Evolutionary conservation across 2,797 vertebrate species (phyloP), one percentile per base, ranked within the genome.

Genomic region (Leptodactylus fallax): DNA sequence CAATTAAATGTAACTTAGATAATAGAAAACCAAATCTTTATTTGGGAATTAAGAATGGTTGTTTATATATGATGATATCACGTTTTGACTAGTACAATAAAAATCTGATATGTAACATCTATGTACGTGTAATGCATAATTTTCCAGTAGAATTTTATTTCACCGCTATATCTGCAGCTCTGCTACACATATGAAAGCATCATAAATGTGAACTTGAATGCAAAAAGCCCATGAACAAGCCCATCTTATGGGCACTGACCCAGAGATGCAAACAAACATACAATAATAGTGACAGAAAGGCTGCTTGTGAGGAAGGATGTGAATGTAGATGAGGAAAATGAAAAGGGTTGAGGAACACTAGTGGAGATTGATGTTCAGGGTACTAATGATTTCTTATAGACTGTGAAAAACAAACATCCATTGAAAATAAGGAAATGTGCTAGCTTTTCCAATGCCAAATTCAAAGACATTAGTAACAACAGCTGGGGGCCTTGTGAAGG

Each of bases 311-410:
- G 76, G 21, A 53, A 53, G n/a, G 47, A 53, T 77, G 9, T 53
- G 76, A 25, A 78, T 78, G 23, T 51, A 55, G 76, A 53, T 78
- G 51, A 78, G 76, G 51, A 55, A 55, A 78, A 78, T 53, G 76
- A 53, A 78, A 47, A 55, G 23, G 51, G 76, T 4, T 23, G 51
- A 23, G 21, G 6, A 16, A 25, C 76, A 78, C 51, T 7, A 78
- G 51, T 25, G 49, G 23, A 78, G 76, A 78, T 23, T 80, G 56
- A 58, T 58, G 56, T 80, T 80, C 56, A 49, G 71, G 4, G 16
- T 79, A 58, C 77, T 58, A 79, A 79, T 58, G 77, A 79, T 12
- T 55, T 27, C 47, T 51, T 56, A 55, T 21, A 9, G 55, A 79
- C 51, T 79, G n/a, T 56, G 25, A 58, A 58, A 79, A 58, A 79